These are phyloP conservation scores for Hypomecis atomaria DNA, from an alignment of 2,888 invertebrate species.

Conservation along the genomic window DNA sequence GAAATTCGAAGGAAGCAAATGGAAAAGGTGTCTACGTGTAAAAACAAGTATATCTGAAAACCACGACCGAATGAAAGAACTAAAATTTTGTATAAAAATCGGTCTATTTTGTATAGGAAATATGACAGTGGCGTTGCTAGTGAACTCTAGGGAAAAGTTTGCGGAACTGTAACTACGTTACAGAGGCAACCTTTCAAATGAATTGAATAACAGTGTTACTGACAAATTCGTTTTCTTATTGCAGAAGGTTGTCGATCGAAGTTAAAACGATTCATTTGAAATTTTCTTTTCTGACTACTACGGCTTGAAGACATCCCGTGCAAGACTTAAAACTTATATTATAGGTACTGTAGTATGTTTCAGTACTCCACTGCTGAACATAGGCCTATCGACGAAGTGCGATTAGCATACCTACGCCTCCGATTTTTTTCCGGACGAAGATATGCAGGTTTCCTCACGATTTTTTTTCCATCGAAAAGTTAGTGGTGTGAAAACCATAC, in stretches of 20 bases:
- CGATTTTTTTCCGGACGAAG: too few species aligned
- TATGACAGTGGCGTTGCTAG: background rate
- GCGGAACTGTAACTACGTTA: background rate
- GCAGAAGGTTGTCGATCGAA: background rate
- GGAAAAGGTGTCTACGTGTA: slow-evolving; percentile 5
- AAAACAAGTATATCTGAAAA: background rate
- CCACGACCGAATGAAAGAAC: background rate
- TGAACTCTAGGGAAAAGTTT: background rate
- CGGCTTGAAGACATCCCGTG: background rate
- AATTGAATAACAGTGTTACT: slow-evolving; percentile 13
- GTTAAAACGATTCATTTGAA: slow-evolving; percentile 4
- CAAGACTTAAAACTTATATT: background rate
- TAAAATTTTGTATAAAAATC: background rate
- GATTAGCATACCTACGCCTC: too few species aligned
- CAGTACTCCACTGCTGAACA: too few species aligned
- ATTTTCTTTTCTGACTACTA: background rate
- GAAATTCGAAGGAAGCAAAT: slow-evolving; percentile 9
- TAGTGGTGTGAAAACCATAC: too few species aligned
- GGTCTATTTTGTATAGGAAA: background rate
- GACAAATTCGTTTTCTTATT: slow-evolving; percentile 6
- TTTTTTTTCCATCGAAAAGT: too few species aligned
- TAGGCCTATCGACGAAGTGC: too few species aligned
- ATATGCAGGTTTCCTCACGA: too few species aligned
- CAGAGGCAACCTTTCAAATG: slow-evolving; percentile 3
- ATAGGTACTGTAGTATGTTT: too few species aligned